Conservation (phyloP, 35 echinoderm and acorn worm genomes). For the Patiria miniata region DNA sequence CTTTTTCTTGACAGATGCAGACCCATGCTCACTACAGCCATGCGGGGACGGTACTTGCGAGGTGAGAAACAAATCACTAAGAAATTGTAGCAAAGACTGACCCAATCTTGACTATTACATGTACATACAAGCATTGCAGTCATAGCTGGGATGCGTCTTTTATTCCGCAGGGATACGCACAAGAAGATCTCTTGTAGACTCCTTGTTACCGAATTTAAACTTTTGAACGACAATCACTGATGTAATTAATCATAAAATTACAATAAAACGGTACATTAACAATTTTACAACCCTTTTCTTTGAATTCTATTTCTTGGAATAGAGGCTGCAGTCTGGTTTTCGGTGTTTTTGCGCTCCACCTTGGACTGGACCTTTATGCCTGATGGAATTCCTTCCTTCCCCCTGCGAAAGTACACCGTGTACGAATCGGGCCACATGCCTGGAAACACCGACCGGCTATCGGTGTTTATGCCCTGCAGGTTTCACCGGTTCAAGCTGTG, state of each 20-base stretch:
- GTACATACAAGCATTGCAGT: not conserved
- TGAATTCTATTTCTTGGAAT: not conserved
- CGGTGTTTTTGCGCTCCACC: not conserved
- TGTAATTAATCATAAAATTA: too few relatives aligned
- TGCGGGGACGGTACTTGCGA: not conserved
- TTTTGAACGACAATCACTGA: too few relatives aligned
- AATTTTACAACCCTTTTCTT: not conserved
- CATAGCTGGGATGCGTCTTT: too few relatives aligned
- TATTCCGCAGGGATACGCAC: too few relatives aligned
- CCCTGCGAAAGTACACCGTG: conserved; percentile 54
- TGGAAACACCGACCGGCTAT: conserved; percentile 66
- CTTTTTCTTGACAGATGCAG: not conserved
- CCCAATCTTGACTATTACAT: not conserved
- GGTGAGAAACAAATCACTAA: not conserved
- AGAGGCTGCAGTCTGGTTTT: not conserved
- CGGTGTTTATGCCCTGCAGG: conserved; percentile 75
- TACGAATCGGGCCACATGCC: conserved; percentile 62
- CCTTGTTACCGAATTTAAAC: too few relatives aligned
- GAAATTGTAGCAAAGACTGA: not conserved
- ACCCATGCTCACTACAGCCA: not conserved
- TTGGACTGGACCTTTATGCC: not conserved
- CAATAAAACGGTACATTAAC: not conserved
- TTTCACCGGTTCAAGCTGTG: conserved; percentile 68
- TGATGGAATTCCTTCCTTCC: not conserved
- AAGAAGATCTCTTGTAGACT: too few relatives aligned